Base-by-base conservation (phyloP, 1,140 invertebrate genomes). In the Neotoxoptera formosana region DNA sequence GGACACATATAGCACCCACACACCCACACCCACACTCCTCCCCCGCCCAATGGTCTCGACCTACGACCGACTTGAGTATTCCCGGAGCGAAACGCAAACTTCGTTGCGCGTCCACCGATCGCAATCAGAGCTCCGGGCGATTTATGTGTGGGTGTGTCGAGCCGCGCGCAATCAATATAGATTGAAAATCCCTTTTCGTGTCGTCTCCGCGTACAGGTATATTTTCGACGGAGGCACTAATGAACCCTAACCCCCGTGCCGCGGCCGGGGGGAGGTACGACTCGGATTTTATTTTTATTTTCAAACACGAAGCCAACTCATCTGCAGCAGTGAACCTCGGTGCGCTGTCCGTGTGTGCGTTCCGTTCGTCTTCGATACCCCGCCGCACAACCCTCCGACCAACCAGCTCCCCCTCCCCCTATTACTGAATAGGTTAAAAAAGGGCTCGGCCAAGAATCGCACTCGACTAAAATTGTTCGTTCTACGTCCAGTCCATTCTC, bases 41-140 rank as follows among this genome's bases (percentile, higher is more conserved):
- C 47, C 7, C 0, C 47, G 0, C 47, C 47, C 3, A 41, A 17
- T 1, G 41, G 41, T 41, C 41, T 4, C 81, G 20, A 23, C n/a
- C 81, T 8, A 14, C 25, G 34, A 1, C 2, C 51, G 51, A 93
- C 91, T 93, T 93, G 81, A 84, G 91, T 93, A 93, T 93, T 93
- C 91, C 76, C 34, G 81, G 8, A 56, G 67, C 34, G 91, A 86
- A 93, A 53, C 47, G 34, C 91, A 56, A 93, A 93, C 81, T 83
- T 51, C 45, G 47, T 47, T 91, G 90, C 91, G 51, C 91, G 83
- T n/a, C 34, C 81, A 41, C 60, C 48, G 91, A 53, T 81, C 30
- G 67, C 91, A 93, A 93, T 93, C 91, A 93, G 51, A 45, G 34
- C 89, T 83, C n/a, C 67, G 17, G 48, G 60, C 91, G 45, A 93